A percentile compares a stretch with the other conserved stretches of the same genome.
Evolutionary conservation across 2,888 invertebrate species (phyloP).

Genomic region (Campaea margaritaria): DNA sequence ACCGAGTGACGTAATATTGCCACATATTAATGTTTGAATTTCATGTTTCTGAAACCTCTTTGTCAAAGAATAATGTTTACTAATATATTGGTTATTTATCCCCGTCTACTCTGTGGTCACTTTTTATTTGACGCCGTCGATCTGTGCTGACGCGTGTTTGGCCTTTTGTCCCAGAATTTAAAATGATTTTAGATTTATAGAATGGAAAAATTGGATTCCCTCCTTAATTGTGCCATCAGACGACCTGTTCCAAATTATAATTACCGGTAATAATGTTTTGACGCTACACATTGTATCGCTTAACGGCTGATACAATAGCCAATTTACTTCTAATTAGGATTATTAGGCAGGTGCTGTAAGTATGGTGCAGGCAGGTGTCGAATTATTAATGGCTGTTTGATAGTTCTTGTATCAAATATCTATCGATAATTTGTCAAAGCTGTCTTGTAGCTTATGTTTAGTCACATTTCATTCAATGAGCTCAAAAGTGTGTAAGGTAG

Average conservation of each 20-base stretch:
- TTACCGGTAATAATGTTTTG: conserved; percentile 10
- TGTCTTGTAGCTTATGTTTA: background rate
- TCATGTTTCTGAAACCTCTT: background rate
- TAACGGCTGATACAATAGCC: conserved; percentile 21
- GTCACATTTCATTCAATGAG: background rate
- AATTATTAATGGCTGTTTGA: conserved; percentile 20
- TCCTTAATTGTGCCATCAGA: background rate
- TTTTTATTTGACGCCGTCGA: too few species aligned
- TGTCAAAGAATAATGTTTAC: background rate
- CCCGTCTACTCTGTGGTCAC: too few species aligned
- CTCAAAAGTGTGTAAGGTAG: too few species aligned
- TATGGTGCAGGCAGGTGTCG: conserved; percentile 22
- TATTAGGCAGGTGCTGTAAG: conserved; percentile 16
- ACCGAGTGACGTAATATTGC: too few species aligned
- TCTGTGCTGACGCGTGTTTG: background rate
- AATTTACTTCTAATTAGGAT: conserved; percentile 26
- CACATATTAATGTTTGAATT: background rate
- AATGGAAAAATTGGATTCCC: conserved; percentile 3
- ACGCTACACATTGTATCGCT: conserved; percentile 8
- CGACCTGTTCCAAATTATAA: conserved; percentile 1
- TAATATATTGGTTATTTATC: too few species aligned
- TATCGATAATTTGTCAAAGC: conserved; percentile 6
- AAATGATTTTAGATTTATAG: too few species aligned
- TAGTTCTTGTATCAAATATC: conserved; percentile 15
- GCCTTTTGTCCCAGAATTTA: too few species aligned